These are phyloP conservation scores for Gortyna flavago DNA, from an alignment of 2,888 invertebrate genomes.

Conservation along the genomic window DNA sequence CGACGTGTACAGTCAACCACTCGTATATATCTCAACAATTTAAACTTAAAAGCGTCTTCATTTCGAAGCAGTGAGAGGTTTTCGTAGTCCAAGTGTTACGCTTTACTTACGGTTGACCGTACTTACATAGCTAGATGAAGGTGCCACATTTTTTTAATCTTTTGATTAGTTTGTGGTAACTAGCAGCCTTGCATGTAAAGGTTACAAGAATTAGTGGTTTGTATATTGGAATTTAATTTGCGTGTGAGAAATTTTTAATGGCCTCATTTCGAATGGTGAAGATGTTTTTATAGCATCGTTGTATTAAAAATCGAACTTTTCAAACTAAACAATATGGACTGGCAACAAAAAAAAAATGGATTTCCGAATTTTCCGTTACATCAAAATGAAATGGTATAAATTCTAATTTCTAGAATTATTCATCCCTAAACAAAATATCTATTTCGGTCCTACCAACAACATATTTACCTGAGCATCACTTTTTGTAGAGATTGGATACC, in stretches of 20 bases:
- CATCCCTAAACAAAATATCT: not conserved
- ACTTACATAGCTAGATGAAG: constrained; percentile 23
- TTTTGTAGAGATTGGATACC: constrained; percentile 34
- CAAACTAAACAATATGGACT: not conserved
- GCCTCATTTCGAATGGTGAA: not conserved
- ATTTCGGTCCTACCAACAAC: not conserved
- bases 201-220: constrained; percentile 41
- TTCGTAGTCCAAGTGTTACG: not conserved
- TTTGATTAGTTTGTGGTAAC: constrained; percentile 22
- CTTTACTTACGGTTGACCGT: not conserved
- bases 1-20: constrained; percentile 50
- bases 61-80: not conserved
- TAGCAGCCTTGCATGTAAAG: constrained; percentile 41
- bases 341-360: not conserved
- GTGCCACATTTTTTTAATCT: constrained; percentile 50
- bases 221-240: constrained; percentile 29
- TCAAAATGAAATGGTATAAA: not conserved
- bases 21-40: not conserved
- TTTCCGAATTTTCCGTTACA: not conserved
- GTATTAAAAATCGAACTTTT: not conserved
- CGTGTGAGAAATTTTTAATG: constrained; percentile 6
- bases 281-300: not conserved
- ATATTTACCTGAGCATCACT: constrained; percentile 39
- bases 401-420: not conserved
- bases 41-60: not conserved